Evolutionary conservation across 2,888 invertebrate species (phyloP).

Genomic region (Periphyllus acericola): DNA sequence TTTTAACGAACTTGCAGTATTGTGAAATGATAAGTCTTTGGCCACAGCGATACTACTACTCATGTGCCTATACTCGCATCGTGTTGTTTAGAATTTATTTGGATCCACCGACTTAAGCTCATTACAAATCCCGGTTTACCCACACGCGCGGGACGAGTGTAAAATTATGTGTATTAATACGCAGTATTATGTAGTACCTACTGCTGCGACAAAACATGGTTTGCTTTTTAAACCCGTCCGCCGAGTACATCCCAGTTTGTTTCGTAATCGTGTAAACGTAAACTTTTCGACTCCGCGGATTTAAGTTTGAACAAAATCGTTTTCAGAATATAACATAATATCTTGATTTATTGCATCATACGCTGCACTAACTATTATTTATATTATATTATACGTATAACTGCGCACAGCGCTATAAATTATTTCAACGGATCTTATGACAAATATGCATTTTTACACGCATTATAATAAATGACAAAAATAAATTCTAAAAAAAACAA

Average conservation of each 20-base stretch:
- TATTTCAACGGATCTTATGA: not conserved
- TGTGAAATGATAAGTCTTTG: no score
- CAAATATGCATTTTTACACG: not conserved
- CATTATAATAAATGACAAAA: not conserved
- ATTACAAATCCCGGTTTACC: no score
- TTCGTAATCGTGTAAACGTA: not conserved
- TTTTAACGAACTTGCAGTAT: not conserved
- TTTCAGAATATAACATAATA: not conserved
- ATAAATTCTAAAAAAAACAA: constrained; percentile 11
- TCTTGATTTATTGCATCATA: not conserved
- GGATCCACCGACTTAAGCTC: no score
- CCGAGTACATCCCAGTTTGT: not conserved
- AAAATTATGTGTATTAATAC: no score
- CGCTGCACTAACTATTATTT: not conserved
- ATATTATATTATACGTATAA: not conserved
- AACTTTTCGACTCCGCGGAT: not conserved
- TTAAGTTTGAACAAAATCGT: not conserved
- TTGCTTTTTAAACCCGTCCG: not conserved
- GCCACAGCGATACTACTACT: no score
- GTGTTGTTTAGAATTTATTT: no score
- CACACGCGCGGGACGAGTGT: no score
- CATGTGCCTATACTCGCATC: no score
- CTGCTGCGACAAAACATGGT: not conserved
- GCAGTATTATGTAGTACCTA: no score
- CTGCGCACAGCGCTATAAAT: not conserved